Evolutionary conservation across 2,888 invertebrate species (phyloP).

Genomic region (Polymixis lichenea): DNA sequence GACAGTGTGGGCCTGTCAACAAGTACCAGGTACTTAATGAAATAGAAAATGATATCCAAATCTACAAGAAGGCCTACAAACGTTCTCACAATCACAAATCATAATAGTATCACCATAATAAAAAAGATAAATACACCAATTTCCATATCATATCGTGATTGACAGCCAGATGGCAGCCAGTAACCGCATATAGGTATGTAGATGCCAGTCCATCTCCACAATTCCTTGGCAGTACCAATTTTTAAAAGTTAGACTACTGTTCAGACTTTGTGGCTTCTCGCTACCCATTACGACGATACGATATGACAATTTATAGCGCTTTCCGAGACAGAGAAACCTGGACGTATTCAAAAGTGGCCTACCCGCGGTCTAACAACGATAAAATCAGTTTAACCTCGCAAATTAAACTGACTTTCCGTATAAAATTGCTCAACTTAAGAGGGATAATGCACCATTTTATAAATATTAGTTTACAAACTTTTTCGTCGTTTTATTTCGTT

Average conservation of each 20-base stretch:
- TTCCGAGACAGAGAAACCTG: neutral
- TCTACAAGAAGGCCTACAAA: no score
- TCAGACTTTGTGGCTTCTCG: neutral
- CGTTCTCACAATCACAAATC: no score
- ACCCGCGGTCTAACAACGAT: no score
- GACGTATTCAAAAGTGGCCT: neutral
- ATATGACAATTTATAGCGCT: neutral
- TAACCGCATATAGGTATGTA: neutral
- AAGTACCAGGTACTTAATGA: no score
- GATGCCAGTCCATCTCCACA: neutral
- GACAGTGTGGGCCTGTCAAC: no score
- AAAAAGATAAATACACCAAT: no score
- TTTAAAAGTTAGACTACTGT: neutral
- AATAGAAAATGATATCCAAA: no score
- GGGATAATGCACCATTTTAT: constrained; percentile 21
- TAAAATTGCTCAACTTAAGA: constrained; percentile 12
- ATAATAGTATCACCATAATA: no score
- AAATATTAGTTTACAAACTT: constrained; percentile 16
- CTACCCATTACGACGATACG: neutral
- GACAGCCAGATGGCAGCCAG: neutral
- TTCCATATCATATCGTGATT: no score
- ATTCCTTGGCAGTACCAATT: neutral
- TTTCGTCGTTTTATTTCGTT: constrained; percentile 5
- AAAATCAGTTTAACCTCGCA: neutral
- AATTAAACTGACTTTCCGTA: constrained; percentile 1